Base-by-base conservation (phyloP, 1,140 invertebrate species). In the Drosophila setifemur region DNA sequence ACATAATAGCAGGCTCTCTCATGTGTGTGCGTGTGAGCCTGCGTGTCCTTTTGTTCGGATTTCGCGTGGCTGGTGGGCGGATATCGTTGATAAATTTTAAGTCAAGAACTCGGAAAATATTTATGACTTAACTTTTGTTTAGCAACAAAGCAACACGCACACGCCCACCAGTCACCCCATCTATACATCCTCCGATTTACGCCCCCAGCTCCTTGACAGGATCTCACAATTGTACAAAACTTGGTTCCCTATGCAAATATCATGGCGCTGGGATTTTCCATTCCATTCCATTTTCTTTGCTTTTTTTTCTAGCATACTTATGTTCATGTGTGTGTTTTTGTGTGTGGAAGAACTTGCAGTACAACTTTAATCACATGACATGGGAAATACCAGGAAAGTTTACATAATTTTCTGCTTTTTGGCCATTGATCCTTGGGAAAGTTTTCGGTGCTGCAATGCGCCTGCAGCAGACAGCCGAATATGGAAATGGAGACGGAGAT, bases 101-200 rank as follows among this genome's bases (percentile, higher is more conserved):
- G 81, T 86, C 81, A 76, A 79, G 81, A 86, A 86, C 67, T 86
- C 75, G 72, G 81, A 86, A 86, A 86, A 86, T 86, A 86, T 86
- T 86, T 86, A 86, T 86, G 81, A 82, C 81, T 82, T 86, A 86
- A 86, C 81, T 86, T 86, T 86, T 86, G 82, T 81, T 86, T 81
- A 86, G 75, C 61, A 81, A 86, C 81, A 86, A 60, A 75, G 81
- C 75, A 75, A 64, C 70, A 70, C 47, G 19, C 43, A 40, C n/a
- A 11, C 19, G 37, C 21, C 11, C 39, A 47, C 9, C 54, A 37
- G 39, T 39, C 11, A 8, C 50, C 33, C 33, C 28, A 43, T 28
- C 26, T 21, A 21, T 23, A 47, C 21, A 26, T 48, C 49, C 37
- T 29, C 58, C 53, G 44, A 39, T 53, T 23, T 43, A 28, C 26